phyloP scores from a whole-genome alignment of 2,888 invertebrate genomes.

The Thecophora atra region DNA sequence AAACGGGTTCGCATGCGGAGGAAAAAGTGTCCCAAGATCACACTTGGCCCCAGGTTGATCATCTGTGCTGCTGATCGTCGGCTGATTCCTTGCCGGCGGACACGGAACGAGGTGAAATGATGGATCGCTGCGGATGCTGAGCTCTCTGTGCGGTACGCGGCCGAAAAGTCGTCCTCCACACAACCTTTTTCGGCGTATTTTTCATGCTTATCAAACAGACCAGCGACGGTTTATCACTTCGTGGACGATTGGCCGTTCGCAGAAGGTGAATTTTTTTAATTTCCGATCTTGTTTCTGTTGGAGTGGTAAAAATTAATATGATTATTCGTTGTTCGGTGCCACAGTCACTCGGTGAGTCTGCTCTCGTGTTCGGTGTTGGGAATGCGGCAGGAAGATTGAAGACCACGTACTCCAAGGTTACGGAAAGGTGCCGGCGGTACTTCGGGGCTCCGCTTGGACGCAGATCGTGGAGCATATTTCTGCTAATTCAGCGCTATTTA shows the following conservation, averaged over 20 bases:
- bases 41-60: conserved; percentile 31
- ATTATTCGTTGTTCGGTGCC: conserved; percentile 26
- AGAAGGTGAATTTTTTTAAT: not conserved
- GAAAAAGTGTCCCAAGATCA: conserved; percentile 32
- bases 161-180: not conserved
- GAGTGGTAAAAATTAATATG: conserved; percentile 34
- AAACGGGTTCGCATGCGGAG: conserved; percentile 23
- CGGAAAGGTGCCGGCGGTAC: not conserved
- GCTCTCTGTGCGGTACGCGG: conserved; percentile 25
- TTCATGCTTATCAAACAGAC: conserved; percentile 45
- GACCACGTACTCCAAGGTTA: not conserved
- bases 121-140: conserved; percentile 20
- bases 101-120: conserved; percentile 16
- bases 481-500: not conserved
- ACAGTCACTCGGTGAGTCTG: not conserved
- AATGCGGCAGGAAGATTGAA: conserved; percentile 19
- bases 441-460: not conserved
- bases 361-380: not conserved
- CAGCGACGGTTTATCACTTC: conserved; percentile 45
- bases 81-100: conserved; percentile 7
- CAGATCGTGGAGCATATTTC: not conserved
- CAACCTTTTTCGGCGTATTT: conserved; percentile 37
- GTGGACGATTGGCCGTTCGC: conserved; percentile 39
- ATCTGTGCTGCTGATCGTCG: conserved; percentile 12
- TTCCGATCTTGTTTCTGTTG: conserved; percentile 11